Conservation (phyloP, 2,888 invertebrate genomes). For the Empis stercorea region DNA sequence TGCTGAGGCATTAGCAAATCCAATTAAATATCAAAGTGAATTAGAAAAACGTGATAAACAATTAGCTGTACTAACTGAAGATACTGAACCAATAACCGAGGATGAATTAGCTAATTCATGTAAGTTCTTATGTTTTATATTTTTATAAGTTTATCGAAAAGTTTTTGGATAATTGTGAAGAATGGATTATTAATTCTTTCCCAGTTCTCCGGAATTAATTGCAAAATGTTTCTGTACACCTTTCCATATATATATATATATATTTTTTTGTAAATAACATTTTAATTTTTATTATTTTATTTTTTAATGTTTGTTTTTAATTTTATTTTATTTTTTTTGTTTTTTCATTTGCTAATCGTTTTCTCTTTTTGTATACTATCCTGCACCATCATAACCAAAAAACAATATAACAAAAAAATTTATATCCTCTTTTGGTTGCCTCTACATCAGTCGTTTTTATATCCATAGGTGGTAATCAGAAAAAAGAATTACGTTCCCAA, state of each 20-base stretch:
- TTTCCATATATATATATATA: no score
- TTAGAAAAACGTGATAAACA: slow-evolving; percentile 84
- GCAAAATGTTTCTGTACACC: no score
- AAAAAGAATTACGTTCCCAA: slow-evolving; percentile 32
- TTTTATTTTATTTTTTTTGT: slow-evolving; percentile 24
- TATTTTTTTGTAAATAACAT: slow-evolving; percentile 8
- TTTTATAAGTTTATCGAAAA: not conserved
- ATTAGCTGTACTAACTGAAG: slow-evolving; percentile 77
- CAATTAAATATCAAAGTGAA: slow-evolving; percentile 92
- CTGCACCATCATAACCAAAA: not conserved
- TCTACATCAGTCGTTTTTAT: slow-evolving; percentile 30
- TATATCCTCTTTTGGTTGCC: not conserved
- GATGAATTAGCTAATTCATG: slow-evolving; percentile 38
- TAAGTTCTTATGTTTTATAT: slow-evolving; percentile 20
- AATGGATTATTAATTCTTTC: no score
- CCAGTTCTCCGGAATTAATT: no score
- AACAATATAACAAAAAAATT: slow-evolving; percentile 8
- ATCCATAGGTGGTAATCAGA: slow-evolving; percentile 24
- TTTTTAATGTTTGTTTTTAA: no score
- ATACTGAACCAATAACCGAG: slow-evolving; percentile 46
- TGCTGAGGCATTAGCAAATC: slow-evolving; percentile 88
- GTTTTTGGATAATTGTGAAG: no score
- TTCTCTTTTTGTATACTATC: slow-evolving; percentile 17
- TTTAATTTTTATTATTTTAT: slow-evolving; percentile 15
- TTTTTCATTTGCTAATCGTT: slow-evolving; percentile 19